Evolutionary conservation across 2,113 vertebrate species (phyloP), one percentile per base, ranked within the genome.

Genomic region (Psilopsiagon aymara): DNA sequence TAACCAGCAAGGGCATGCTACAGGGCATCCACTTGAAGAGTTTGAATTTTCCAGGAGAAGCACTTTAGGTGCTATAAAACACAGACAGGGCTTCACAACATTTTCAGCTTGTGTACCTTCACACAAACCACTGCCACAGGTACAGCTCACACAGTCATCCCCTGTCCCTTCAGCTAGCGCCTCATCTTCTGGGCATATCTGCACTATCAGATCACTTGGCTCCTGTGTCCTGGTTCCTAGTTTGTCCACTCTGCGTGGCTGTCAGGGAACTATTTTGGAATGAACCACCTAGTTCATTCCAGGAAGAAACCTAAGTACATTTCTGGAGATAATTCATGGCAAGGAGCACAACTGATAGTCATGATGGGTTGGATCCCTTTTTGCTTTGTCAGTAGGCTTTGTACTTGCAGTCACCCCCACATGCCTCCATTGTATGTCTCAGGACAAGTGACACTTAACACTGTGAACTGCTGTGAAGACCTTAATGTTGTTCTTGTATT

Each of bases 1-100:
- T 55, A 67, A 10, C 3, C 2, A 23, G 6, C 28, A 24, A 23
- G 33, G n/a, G 43, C 37, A 52, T 0, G 0, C 12, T 41, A 39
- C 9, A 68, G 43, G 10, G 67, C 20, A 8, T 31, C 13, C 8
- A 20, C 24, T 62, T 57, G 53, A 74, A 43, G 25, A 86, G 24
- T 6, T 39, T 44, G 5, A 12, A 39, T 70, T 62, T 74, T 62
- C n/a, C 19, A 37, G 37, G 25, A 31, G n/a, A 77, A 63, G 28
- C 7, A 15, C 11, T 37, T 82, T 33, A 37, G 37, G 8, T 57
- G 16, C 9, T 57, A 33, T 4, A 23, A 74, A 78, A 13, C 16
- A 16, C 23, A 29, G 21, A 18, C 11, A 62, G 18, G 12, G 18
- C 28, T 59, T 77, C 59, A 52, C 28, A 59, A 18, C 20, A 37